Conservation (phyloP, 2,888 invertebrate species). For the Leptopterna dolabrata region DNA sequence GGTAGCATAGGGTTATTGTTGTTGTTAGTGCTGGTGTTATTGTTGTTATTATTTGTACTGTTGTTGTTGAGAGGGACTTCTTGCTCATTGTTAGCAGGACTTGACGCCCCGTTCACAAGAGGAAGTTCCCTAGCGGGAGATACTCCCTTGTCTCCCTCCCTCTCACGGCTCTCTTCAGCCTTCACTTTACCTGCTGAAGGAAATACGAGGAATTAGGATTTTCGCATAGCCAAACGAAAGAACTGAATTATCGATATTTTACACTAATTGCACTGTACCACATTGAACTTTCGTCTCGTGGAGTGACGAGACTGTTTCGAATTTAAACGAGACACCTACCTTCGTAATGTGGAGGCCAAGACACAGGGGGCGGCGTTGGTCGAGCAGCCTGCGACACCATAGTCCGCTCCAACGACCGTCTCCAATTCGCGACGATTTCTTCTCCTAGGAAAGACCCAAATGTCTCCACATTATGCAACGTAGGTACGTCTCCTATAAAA, state of each 20-base stretch:
- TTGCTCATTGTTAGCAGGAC: constrained; percentile 58
- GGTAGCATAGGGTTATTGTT: constrained; percentile 69
- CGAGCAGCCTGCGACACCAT: constrained; percentile 63
- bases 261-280: not conserved
- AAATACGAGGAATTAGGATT: not conserved
- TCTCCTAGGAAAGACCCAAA: constrained; percentile 83
- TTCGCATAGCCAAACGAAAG: not conserved
- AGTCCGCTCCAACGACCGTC: constrained; percentile 75
- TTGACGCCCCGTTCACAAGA: constrained; percentile 66
- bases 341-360: constrained; percentile 56
- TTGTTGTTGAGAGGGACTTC: constrained; percentile 66
- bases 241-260: not conserved
- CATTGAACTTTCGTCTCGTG: not conserved
- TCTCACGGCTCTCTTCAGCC: constrained; percentile 57
- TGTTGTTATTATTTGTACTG: constrained; percentile 66
- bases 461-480: constrained; percentile 76
- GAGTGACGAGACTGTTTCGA: not conserved
- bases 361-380: constrained; percentile 56
- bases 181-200: constrained; percentile 58
- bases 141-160: constrained; percentile 58
- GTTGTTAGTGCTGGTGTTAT: constrained; percentile 67
- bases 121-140: constrained; percentile 67
- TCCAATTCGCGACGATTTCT: constrained; percentile 84
- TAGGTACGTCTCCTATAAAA: constrained; percentile 59
- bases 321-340: constrained; percentile 45